Evolutionary conservation across 2,888 invertebrate species (phyloP).

Genomic region (Cheilosia urbana): DNA sequence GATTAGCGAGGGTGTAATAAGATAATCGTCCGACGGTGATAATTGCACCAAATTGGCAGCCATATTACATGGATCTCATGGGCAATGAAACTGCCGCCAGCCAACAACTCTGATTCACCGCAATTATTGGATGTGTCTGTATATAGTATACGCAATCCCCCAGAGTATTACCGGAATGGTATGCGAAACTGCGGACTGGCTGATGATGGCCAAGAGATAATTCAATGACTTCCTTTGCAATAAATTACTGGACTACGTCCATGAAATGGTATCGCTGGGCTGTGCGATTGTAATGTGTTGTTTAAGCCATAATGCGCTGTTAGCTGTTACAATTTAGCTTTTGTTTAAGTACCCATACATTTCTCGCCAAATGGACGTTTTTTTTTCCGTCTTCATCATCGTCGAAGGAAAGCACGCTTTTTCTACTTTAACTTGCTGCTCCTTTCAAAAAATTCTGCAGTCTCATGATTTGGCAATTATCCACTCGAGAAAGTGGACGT

Average conservation of each 20-base stretch:
- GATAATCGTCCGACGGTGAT: constrained; percentile 58
- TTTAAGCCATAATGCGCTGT: no score
- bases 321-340: no score
- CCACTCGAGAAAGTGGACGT: no score
- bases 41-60: constrained; percentile 67
- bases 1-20: constrained; percentile 66
- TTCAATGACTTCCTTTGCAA: constrained; percentile 18
- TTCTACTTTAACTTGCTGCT: no score
- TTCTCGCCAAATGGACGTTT: no score
- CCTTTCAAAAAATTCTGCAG: no score
- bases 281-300: no score
- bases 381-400: no score
- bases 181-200: constrained; percentile 9
- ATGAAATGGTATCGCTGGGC: neutral
- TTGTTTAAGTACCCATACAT: no score
- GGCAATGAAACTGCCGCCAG: constrained; percentile 30
- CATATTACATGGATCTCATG: constrained; percentile 54
- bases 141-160: constrained; percentile 27
- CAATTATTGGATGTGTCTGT: constrained; percentile 48
- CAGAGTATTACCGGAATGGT: constrained; percentile 11
- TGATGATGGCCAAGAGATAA: constrained; percentile 30
- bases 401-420: no score
- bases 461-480: no score
- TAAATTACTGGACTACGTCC: constrained; percentile 14
- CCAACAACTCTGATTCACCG: constrained; percentile 50